Percentiles rank a stretch among this genome's conserved stretches.
Conservation (phyloP, 2,797 vertebrate genomes). For the Otus scops region DNA sequence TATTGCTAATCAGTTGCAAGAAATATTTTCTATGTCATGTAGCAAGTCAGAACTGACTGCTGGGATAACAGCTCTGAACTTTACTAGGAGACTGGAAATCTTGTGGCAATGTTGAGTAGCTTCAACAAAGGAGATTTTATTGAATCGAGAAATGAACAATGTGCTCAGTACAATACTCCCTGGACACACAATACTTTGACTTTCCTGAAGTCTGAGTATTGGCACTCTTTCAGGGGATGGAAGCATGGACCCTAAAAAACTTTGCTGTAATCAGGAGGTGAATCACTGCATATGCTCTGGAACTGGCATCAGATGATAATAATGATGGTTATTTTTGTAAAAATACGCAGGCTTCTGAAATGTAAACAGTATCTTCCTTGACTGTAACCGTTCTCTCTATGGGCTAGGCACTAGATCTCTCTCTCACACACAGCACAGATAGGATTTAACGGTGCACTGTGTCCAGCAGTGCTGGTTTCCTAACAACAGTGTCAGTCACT, state of each 20-base stretch:
- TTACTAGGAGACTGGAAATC: not conserved
- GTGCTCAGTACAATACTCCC: not conserved
- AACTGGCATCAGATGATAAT: not conserved
- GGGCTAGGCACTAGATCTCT: not conserved
- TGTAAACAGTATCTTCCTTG: not conserved
- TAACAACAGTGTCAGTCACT: not conserved
- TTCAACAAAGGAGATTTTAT: not conserved
- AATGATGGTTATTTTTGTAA: not conserved
- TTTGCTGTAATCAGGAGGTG: not conserved
- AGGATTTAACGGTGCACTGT: not conserved
- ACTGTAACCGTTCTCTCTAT: not conserved
- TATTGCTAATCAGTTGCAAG: constrained; percentile 1
- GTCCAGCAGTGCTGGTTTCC: not conserved
- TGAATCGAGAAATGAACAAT: not conserved
- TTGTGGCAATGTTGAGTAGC: not conserved
- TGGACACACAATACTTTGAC: not conserved
- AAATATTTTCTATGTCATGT: not conserved
- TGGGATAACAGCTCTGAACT: not conserved
- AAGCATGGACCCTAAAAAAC: not conserved
- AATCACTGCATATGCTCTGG: not conserved
- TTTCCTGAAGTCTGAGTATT: not conserved
- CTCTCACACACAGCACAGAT: not conserved
- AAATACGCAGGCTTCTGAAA: not conserved
- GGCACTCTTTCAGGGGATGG: not conserved
- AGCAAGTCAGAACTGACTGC: not conserved